Evolutionary conservation across 2,113 vertebrate genomes (phyloP).

Genomic region (Petaurus breviceps): DNA sequence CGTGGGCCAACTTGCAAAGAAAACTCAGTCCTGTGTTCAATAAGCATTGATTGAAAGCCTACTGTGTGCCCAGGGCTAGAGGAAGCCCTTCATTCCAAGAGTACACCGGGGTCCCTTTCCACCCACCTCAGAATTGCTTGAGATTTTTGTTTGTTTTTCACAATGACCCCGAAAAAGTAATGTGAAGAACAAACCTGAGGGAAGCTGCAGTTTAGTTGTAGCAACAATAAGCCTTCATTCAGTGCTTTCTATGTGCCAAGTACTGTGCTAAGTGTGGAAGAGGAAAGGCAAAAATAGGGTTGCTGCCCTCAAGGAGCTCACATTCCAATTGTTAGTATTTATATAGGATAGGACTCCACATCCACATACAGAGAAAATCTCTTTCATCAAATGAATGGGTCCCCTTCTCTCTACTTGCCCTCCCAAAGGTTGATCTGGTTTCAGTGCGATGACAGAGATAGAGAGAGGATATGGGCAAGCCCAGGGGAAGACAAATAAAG

Average conservation of each 20-base stretch:
- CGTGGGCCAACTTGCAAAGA: conserved; percentile 42
- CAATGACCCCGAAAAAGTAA: conserved; percentile 10
- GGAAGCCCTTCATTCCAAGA: conserved; percentile 29
- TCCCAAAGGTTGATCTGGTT: background rate
- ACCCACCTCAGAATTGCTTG: conserved; percentile 33
- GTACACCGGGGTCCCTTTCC: conserved; percentile 24
- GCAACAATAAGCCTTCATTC: background rate
- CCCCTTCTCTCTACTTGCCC: background rate
- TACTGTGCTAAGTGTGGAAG: background rate
- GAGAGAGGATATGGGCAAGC: background rate
- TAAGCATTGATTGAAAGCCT: conserved; percentile 59
- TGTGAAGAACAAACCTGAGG: background rate
- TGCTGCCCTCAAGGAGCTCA: background rate
- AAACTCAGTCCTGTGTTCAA: conserved; percentile 1
- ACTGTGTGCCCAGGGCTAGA: conserved; percentile 31
- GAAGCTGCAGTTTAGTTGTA: background rate
- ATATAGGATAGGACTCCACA: background rate
- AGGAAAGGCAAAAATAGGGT: background rate
- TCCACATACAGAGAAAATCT: background rate
- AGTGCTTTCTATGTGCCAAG: background rate
- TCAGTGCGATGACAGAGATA: background rate
- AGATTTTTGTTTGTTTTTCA: conserved; percentile 51
- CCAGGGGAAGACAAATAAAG: background rate
- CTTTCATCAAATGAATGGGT: background rate
- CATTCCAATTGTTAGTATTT: background rate